Evolutionary conservation across 1,140 invertebrate species (phyloP).

Genomic region (Zaprionus davidi): DNA sequence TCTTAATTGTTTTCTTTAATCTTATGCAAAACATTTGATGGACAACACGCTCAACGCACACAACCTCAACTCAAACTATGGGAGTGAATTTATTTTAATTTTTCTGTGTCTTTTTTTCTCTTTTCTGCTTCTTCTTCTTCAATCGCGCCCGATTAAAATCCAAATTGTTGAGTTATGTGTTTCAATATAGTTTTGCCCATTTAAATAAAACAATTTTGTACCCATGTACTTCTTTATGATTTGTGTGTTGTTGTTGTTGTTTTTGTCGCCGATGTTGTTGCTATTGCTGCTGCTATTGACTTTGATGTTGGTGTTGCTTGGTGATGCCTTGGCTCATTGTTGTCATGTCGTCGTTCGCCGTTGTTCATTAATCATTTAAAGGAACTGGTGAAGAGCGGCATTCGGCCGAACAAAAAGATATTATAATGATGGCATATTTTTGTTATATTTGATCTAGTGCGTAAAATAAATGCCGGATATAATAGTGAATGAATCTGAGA

Average conservation of each 20-base stretch:
- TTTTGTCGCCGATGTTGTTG: conserved; percentile 1
- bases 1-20: conserved; percentile 82
- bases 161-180: conserved; percentile 60
- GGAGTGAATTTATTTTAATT: conserved; percentile 41
- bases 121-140: conserved; percentile 40
- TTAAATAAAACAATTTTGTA: conserved; percentile 31
- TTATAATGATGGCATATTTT: conserved; percentile 62
- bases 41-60: conserved; percentile 63
- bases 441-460: conserved; percentile 55
- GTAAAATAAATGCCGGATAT: conserved; percentile 76
- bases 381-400: conserved; percentile 59
- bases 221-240: conserved; percentile 21
- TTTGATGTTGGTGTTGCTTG: conserved; percentile 30
- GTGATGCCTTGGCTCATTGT: conserved; percentile 30
- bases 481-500: conserved; percentile 28
- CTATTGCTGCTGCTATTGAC: conserved; percentile 9
- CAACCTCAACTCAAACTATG: conserved; percentile 14
- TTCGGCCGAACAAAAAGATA: conserved; percentile 56
- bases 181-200: conserved; percentile 56
- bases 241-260: conserved; percentile 15
- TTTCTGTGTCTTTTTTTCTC: conserved; percentile 29
- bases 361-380: conserved; percentile 72
- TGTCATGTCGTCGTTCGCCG: conserved; percentile 48
- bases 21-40: conserved; percentile 80
- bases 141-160: conserved; percentile 52